Evolutionary conservation across 2,797 vertebrate species (phyloP).

Genomic region (Hyperoplus lanceolatus): DNA sequence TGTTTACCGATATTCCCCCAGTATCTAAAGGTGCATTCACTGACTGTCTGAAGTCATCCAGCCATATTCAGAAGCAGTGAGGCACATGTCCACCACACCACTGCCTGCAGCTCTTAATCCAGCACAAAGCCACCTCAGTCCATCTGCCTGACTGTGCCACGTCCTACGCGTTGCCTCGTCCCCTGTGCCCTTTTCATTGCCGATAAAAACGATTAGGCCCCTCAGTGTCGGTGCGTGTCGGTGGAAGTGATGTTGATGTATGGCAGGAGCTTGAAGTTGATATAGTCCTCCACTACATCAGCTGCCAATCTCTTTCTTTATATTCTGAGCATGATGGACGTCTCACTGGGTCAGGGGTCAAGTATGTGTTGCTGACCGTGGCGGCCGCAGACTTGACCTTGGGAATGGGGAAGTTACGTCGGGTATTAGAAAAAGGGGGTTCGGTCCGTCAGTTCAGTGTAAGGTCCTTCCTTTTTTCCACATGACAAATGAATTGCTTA

Average conservation of each 20-base stretch:
- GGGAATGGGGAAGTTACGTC: constrained; percentile 19
- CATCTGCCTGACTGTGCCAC: constrained; percentile 18
- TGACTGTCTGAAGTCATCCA: not conserved
- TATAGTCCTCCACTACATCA: constrained; percentile 78
- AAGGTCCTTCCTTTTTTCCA: constrained; percentile 29
- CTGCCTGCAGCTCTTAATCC: constrained; percentile 14
- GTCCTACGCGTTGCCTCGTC: constrained; percentile 10
- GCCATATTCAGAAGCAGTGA: constrained; percentile 2
- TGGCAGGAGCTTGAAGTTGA: constrained; percentile 72
- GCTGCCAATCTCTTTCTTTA: constrained; percentile 74
- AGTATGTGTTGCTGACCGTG: constrained; percentile 70
- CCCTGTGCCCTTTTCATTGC: constrained; percentile 40
- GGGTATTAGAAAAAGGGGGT: constrained; percentile 24
- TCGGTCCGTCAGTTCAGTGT: constrained; percentile 44
- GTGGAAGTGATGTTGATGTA: constrained; percentile 79
- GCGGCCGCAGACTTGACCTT: constrained; percentile 58
- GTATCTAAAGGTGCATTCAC: constrained; percentile 52
- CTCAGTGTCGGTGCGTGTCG: constrained; percentile 67
- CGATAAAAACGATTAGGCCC: constrained; percentile 68
- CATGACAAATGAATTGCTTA: constrained; percentile 63
- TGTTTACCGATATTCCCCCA: constrained; percentile 31
- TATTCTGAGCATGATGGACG: constrained; percentile 76
- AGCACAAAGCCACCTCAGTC: constrained; percentile 30
- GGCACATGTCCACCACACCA: constrained; percentile 23
- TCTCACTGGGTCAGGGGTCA: constrained; percentile 59